Evolutionary conservation across 2,797 vertebrate genomes (phyloP).

Genomic region (Helarctos malayanus): DNA sequence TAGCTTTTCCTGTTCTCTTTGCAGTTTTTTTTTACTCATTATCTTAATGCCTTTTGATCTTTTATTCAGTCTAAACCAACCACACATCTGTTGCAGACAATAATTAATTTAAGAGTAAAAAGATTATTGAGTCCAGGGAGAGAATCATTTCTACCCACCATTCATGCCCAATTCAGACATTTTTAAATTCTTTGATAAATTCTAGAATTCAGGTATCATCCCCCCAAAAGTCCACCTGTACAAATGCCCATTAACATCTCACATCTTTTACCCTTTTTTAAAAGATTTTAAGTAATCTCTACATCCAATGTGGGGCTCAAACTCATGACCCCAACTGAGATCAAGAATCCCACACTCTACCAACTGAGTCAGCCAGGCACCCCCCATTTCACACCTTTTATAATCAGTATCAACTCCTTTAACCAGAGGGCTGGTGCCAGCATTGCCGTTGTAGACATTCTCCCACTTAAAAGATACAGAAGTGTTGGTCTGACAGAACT

Average conservation of each 20-base stretch:
- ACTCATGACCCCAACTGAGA: no score
- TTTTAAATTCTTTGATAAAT: slow-evolving; percentile 41
- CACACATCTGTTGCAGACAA: background rate
- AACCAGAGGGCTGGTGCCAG: background rate
- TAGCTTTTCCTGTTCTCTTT: background rate
- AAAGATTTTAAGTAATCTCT: background rate
- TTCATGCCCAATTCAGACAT: background rate
- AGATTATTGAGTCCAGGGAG: background rate
- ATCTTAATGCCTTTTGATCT: background rate
- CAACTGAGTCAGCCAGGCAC: background rate
- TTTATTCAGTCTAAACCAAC: slow-evolving; percentile 43
- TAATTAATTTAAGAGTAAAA: slow-evolving; percentile 28
- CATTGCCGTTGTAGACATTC: background rate
- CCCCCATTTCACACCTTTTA: background rate
- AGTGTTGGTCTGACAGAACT: background rate
- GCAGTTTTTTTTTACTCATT: background rate
- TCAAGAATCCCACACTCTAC: background rate
- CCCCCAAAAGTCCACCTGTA: background rate
- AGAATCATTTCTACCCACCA: background rate
- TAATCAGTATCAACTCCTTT: background rate
- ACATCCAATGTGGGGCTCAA: background rate
- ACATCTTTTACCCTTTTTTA: background rate
- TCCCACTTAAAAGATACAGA: background rate
- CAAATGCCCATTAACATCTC: slow-evolving; percentile 7
- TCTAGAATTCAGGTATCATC: background rate